Evolutionary conservation across 1,140 invertebrate genomes (phyloP).

Genomic region (Heliconius himera): DNA sequence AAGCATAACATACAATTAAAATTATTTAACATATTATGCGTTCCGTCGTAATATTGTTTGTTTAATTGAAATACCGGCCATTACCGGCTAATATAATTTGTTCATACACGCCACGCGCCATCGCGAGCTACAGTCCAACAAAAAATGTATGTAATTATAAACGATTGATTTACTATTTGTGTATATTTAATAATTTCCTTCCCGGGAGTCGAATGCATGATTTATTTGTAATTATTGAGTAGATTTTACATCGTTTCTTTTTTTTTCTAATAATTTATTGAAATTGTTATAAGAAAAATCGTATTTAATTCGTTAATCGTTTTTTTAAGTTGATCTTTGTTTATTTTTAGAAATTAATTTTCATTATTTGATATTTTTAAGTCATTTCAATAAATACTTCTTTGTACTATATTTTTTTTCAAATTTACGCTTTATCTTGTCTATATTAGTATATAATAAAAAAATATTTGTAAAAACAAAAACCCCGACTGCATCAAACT

Average conservation of each 20-base stretch:
- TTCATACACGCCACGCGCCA: conserved; percentile 17
- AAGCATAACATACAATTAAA: background rate
- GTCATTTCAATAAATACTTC: too few relatives aligned
- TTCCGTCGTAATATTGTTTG: conserved; percentile 21
- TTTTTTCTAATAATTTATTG: background rate
- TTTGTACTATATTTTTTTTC: too few relatives aligned
- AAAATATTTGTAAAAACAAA: too few relatives aligned
- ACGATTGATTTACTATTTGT: background rate
- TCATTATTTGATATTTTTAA: too few relatives aligned
- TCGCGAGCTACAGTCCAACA: background rate
- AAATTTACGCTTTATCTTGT: too few relatives aligned
- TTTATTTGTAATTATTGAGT: conserved; percentile 10
- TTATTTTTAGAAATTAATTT: background rate
- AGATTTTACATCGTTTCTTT: background rate
- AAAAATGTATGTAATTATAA: conserved; percentile 14
- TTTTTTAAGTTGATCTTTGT: background rate
- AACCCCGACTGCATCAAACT: too few relatives aligned
- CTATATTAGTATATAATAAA: too few relatives aligned
- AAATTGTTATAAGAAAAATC: background rate
- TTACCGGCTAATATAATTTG: background rate
- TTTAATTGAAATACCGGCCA: background rate
- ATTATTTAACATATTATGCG: conserved; percentile 27
- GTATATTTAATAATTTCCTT: conserved; percentile 24
- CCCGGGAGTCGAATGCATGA: conserved; percentile 25
- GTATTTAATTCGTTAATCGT: background rate